Base-by-base conservation (phyloP, 2,888 invertebrate species). In the Acronicta psi region DNA sequence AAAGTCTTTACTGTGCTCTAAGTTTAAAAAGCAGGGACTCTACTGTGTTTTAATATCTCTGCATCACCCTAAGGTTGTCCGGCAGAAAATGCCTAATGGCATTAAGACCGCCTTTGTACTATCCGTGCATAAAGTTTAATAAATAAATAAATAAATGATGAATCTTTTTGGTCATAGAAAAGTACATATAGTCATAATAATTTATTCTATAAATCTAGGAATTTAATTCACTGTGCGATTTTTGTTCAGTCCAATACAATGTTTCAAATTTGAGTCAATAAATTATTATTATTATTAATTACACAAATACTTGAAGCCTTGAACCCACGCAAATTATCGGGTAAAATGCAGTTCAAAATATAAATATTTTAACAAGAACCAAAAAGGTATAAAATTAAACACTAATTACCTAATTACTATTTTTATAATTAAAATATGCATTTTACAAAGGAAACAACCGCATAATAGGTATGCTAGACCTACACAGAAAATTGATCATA, bases 161-260 rank as follows among this genome's bases (percentile, higher is more conserved):
- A 52, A 61, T 52, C 14, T 44, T 25, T 5, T 36, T 44, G 23
- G 46, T 69, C 53, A 53, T 68, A 38, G 20, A 51, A 46, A 41
- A 43, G 51, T 38, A 13, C 18, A 46, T 46, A 20, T 3, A 23
- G 6, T 7, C 23, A 23, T 5, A 20, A 20, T 20, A 20, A 20
- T 20, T 20, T 5, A 4, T 20, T 20, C 20, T 20, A 20, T 5
- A 5, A 20, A 4, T 20, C 2, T 20, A 20, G 20, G 20, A 20
- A 2, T 4, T 20, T 20, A 20, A 7, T 23, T 23, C 7, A 23
- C 7, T 23, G 7, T 3, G 4, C 4, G 7, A 7, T 23, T 25
- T 25, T 25, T 25, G 9, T 25, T 25, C 23, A 23, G 6, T 29
- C 18, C 0, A 11, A 17, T 10, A 36, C 0, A 11, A 17, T 10